These are phyloP conservation scores for Mormyrus hasselquistii DNA, from an alignment of 2,797 vertebrate genomes.

Conservation along the genomic window DNA sequence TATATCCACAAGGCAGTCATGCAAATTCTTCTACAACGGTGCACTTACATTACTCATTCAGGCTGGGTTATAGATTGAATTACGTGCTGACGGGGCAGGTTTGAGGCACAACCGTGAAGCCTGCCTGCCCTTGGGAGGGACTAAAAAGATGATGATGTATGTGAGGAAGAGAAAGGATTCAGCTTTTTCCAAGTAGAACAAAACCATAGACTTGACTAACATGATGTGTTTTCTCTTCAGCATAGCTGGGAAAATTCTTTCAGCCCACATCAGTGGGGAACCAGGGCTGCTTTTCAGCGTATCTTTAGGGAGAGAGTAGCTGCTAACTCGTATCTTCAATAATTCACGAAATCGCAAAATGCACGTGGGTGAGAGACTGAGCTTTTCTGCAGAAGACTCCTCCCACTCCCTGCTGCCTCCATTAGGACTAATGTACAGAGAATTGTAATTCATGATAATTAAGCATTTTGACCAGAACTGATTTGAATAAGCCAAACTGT, in stretches of 20 bases:
- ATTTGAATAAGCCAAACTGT: neutral
- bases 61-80: neutral
- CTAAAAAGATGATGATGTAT: neutral
- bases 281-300: neutral
- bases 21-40: neutral
- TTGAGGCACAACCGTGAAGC: neutral
- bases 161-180: neutral
- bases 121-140: neutral
- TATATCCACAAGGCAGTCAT: constrained; percentile 8
- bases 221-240: neutral
- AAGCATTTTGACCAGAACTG: neutral
- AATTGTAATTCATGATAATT: neutral
- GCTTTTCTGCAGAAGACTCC: neutral
- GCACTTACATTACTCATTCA: neutral
- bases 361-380: neutral
- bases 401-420: neutral
- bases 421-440: neutral
- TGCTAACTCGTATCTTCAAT: neutral
- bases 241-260: neutral
- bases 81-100: neutral
- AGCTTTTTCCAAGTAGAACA: neutral
- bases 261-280: neutral
- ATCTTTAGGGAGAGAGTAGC: neutral
- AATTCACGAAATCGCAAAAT: neutral
- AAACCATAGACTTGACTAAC: neutral